These are phyloP conservation scores for Pangasius djambal DNA, from an alignment of 2,797 vertebrate genomes.

Conservation along the genomic window DNA sequence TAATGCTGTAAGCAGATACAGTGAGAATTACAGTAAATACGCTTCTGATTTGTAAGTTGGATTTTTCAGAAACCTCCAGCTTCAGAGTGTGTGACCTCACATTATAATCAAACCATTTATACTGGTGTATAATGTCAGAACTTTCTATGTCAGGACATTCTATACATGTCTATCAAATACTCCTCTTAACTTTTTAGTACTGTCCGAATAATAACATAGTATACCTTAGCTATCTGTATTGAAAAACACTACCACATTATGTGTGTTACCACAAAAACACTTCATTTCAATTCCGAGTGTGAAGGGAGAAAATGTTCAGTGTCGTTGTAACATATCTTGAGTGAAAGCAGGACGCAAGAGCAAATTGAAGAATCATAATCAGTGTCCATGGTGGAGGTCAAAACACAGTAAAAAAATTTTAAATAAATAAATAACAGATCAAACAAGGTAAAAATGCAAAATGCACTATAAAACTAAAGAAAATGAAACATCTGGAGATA, in stretches of 20 bases:
- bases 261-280: not conserved
- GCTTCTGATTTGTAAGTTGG: not conserved
- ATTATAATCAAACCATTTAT: not conserved
- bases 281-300: not conserved
- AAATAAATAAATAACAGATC: too few relatives aligned
- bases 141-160: not conserved
- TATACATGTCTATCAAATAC: not conserved
- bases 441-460: not conserved
- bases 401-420: not conserved
- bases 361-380: not conserved
- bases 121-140: not conserved
- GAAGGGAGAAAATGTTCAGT: not conserved
- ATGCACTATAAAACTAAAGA: not conserved
- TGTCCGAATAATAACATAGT: not conserved
- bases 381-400: not conserved
- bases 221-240: not conserved
- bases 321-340: not conserved
- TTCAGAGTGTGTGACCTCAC: not conserved
- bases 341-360: not conserved
- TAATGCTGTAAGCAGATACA: constrained; percentile 4
- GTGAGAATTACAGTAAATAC: not conserved
- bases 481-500: not conserved
- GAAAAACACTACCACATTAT: not conserved
- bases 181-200: not conserved
- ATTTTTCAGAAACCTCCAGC: not conserved